Evolutionary conservation across 2,797 vertebrate species (phyloP).

Genomic region (Rhynchonycteris naso): DNA sequence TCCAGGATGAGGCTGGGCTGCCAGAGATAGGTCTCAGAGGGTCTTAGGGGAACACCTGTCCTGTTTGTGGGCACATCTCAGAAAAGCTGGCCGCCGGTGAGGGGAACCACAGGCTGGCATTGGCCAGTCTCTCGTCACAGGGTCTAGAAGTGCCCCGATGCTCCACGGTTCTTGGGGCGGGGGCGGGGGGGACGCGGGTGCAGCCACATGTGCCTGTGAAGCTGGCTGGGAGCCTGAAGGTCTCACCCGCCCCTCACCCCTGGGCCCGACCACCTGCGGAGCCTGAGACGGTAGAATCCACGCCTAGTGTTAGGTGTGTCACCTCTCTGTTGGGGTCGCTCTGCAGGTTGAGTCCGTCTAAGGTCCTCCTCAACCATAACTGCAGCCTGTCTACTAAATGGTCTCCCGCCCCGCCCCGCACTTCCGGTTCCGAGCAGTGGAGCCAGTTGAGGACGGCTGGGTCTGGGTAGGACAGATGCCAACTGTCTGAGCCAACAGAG

Average conservation of each 20-base stretch:
- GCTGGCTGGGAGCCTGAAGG: background rate
- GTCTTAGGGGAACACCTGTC: background rate
- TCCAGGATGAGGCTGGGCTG: background rate
- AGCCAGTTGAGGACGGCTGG: background rate
- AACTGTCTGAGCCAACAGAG: background rate
- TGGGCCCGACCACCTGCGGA: rapidly evolving
- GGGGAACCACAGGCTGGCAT: background rate
- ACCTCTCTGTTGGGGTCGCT: no score
- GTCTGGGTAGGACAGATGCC: background rate
- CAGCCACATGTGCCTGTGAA: background rate
- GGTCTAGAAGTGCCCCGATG: background rate
- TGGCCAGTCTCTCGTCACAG: background rate
- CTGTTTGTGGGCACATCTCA: background rate
- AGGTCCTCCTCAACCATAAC: background rate
- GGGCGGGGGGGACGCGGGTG: no score
- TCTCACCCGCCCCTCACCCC: background rate
- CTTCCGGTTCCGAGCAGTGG: background rate
- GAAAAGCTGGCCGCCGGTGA: background rate
- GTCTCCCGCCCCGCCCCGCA: no score
- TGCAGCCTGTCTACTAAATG: background rate
- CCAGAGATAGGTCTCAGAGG: background rate
- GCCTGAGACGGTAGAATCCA: background rate
- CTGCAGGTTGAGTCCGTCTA: background rate
- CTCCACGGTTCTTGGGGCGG: background rate
- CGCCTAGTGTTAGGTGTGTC: background rate